These are phyloP conservation scores for Turritopsis rubra DNA, from an alignment of 30 jellyfish, hydroid and myxozoan species.

Conservation along the genomic window DNA sequence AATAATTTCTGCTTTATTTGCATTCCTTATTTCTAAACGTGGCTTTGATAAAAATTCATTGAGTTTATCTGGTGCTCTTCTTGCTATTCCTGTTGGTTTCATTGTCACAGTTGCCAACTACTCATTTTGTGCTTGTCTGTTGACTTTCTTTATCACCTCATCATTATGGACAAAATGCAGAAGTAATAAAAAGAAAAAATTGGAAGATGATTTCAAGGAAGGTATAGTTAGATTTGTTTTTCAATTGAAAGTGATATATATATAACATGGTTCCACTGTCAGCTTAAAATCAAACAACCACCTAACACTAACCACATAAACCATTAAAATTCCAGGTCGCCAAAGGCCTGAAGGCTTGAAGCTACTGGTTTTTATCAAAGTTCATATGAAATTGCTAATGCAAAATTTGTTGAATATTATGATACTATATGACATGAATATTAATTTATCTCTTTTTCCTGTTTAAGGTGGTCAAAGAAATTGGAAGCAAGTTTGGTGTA, in stretches of 20 bases:
- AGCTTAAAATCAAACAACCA: no score
- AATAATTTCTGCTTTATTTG: background rate
- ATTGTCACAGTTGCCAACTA: slow-evolving; percentile 52
- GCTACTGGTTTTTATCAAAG: no score
- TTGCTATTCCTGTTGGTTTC: slow-evolving; percentile 74
- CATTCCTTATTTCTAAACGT: slow-evolving; percentile 46
- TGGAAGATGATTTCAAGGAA: slow-evolving; percentile 63
- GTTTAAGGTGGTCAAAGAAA: slow-evolving; percentile 83
- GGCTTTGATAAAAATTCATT: slow-evolving; percentile 67
- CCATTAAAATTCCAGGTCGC: no score
- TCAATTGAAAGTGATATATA: background rate
- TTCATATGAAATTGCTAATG: no score
- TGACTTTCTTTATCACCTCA: slow-evolving; percentile 62
- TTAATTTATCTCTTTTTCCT: background rate
- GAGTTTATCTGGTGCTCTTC: slow-evolving; percentile 57
- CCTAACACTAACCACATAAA: no score
- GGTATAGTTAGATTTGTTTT: slow-evolving; percentile 33
- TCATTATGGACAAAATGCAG: slow-evolving; percentile 62
- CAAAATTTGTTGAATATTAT: no score
- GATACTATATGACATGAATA: no score
- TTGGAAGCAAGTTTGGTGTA: slow-evolving; percentile 72
- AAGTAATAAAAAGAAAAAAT: slow-evolving; percentile 40
- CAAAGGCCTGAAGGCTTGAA: no score
- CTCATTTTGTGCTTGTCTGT: slow-evolving; percentile 49
- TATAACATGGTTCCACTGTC: background rate